A percentile compares a stretch with the other conserved stretches of the same genome.
phyloP scores from a whole-genome alignment of 1,140 invertebrate species.

The Coelopa frigida region DNA sequence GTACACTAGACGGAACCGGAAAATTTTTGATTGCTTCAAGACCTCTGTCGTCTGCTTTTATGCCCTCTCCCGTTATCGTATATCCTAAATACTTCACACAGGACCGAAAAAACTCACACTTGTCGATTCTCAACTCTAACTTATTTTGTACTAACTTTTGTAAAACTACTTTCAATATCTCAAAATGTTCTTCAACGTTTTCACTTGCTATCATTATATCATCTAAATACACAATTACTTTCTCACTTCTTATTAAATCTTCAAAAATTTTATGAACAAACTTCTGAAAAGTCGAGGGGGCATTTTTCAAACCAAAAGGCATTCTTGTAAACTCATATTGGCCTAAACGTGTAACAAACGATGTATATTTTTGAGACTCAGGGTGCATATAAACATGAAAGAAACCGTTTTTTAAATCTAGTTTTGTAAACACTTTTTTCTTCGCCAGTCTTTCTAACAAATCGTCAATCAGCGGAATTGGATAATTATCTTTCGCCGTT shows the following conservation, averaged over 20 bases:
- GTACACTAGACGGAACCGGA: conserved; percentile 5
- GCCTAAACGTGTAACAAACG: conserved; percentile 18
- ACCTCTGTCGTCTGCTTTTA: conserved; percentile 14
- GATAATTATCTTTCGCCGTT: conserved; percentile 13
- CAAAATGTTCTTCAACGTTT: conserved; percentile 15
- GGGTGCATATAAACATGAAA: conserved; percentile 17
- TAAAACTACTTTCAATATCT: conserved; percentile 16
- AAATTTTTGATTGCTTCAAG: conserved; percentile 9
- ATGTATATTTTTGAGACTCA: conserved; percentile 17
- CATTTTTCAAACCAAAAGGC: conserved; percentile 27
- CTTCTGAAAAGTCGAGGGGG: conserved; percentile 19
- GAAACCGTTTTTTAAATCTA: conserved; percentile 16
- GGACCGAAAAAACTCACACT: conserved; percentile 18
- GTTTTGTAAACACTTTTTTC: conserved; percentile 14
- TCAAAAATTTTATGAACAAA: conserved; percentile 20
- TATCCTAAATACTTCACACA: conserved; percentile 19
- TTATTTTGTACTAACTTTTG: conserved; percentile 12
- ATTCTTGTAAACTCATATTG: conserved; percentile 24
- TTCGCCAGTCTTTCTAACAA: conserved; percentile 10
- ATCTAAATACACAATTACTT: conserved; percentile 16
- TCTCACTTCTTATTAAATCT: conserved; percentile 3
- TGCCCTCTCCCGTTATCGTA: conserved; percentile 12
- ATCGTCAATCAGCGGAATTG: conserved; percentile 17
- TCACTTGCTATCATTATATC: conserved; percentile 19
- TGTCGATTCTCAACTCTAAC: conserved; percentile 18